Evolutionary conservation across 2,888 invertebrate genomes (phyloP), one percentile per base, ranked within the genome.

Genomic region (Tineola bisselliella): DNA sequence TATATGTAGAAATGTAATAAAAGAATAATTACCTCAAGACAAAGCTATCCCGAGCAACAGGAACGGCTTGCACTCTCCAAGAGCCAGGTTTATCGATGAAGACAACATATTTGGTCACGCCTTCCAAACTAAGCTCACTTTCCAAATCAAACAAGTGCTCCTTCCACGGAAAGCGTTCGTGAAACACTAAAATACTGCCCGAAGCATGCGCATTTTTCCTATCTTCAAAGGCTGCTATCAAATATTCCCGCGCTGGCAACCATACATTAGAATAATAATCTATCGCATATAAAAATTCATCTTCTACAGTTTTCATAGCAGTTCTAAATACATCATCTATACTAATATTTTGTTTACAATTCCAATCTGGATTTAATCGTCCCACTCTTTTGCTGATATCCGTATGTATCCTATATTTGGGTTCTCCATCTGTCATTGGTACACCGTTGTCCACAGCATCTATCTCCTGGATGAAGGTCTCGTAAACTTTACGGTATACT

Each of bases 381-480:
- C 84, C 87, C 0, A 99, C 93, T 66, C 98, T 88, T 0, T 90
- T 79, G 70, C 94, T 92, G 10, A 98, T 71, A 75, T 92, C 89
- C 0, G 97, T 95, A 0, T 89, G 89, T n/a, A 97, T 93, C 64
- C 88, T 88, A 74, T 96, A 97, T 31, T 81, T 84, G 0, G 93
- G 91, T 70, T 92, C 91, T 1, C 90, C 93, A 48, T 91, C 90
- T 64, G 90, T 90, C 88, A 94, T 93, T 0, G 92, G 91, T 0
- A 98, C 89, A n/a, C 99, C 99, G 86, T 99, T 99, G 76, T 99
- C 99, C 61, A 98, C 93, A 0, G 94, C 99, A 83, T 99, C 99
- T 63, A 99, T 89, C 88, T 98, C 98, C 82, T 94, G 92, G 12
- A 99, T 91, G 61, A 99, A 94, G 62, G 89, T 89, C 65, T 94